Percentiles rank a stretch among this genome's conserved stretches.
phyloP scores from a whole-genome alignment of 2,888 invertebrate species.

The Acrocyrtus sp. region DNA sequence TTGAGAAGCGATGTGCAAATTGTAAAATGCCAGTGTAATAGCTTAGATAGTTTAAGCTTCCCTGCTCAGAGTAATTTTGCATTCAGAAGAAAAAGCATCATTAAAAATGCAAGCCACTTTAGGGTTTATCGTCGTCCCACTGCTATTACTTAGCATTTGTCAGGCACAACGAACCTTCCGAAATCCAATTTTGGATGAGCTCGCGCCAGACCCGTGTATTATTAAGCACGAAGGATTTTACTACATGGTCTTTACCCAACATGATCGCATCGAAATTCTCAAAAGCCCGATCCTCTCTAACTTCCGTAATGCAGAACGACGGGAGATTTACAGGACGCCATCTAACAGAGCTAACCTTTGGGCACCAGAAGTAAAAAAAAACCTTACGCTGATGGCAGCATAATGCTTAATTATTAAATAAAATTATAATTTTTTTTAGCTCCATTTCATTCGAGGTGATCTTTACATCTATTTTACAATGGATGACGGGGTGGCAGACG shows the following conservation, averaged over 20 bases:
- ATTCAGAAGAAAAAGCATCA: too few species aligned
- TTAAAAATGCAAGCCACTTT: too few species aligned
- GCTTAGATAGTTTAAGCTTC: too few species aligned
- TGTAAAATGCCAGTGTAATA: too few species aligned
- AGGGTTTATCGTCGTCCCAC: too few species aligned
- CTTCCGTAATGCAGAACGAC: slow-evolving; percentile 51
- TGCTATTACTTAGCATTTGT: too few species aligned
- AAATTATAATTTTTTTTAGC: too few species aligned
- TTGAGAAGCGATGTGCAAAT: too few species aligned
- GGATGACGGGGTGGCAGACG: slow-evolving; percentile 56
- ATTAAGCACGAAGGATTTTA: slow-evolving; percentile 14
- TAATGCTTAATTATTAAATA: too few species aligned
- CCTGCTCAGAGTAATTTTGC: too few species aligned
- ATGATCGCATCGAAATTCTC: slow-evolving; percentile 27
- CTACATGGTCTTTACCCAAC: slow-evolving; percentile 4
- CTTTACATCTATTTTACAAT: slow-evolving; percentile 61
- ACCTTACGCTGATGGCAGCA: too few species aligned
- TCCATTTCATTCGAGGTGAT: slow-evolving; percentile 53
- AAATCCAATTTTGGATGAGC: slow-evolving; percentile 32
- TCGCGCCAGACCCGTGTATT: slow-evolving; percentile 30
- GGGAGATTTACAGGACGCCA: slow-evolving; percentile 46
- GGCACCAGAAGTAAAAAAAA: too few species aligned
- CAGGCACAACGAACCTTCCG: neutral
- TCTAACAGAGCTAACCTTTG: slow-evolving; percentile 53
- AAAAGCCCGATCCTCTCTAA: slow-evolving; percentile 52